phyloP scores from a whole-genome alignment of 1,140 invertebrate species.

The Drosophila eugracilis region DNA sequence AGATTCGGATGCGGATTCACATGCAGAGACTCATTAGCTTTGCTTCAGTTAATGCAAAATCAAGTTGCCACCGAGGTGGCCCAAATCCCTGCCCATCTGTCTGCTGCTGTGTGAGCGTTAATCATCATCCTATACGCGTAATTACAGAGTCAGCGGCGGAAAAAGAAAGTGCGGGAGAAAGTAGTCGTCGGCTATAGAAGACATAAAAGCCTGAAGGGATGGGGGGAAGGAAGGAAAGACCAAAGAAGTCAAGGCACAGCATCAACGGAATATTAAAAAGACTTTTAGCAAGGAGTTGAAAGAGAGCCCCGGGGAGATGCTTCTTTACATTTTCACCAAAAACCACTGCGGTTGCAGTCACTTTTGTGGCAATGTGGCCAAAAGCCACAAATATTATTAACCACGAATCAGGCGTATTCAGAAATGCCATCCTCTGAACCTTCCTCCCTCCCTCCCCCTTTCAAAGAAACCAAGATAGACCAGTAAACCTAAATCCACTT shows the following conservation, averaged over 20 bases:
- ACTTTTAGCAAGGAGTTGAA: slow-evolving; percentile 33
- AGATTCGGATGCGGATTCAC: slow-evolving; percentile 36
- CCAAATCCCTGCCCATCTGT: slow-evolving; percentile 20
- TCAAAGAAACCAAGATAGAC: not conserved
- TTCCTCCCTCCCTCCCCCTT: no score
- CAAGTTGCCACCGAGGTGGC: slow-evolving; percentile 26
- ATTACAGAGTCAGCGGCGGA: slow-evolving; percentile 64
- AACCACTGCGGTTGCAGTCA: slow-evolving; percentile 43
- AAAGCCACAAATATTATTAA: slow-evolving; percentile 54
- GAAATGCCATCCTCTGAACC: not conserved
- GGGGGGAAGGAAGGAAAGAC: not conserved
- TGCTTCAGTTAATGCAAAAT: slow-evolving; percentile 73
- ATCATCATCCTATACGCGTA: slow-evolving; percentile 82
- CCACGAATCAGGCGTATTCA: slow-evolving; percentile 47
- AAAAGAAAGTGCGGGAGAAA: slow-evolving; percentile 7
- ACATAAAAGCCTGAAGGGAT: not conserved
- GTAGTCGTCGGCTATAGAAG: not conserved
- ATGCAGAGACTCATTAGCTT: slow-evolving; percentile 75
- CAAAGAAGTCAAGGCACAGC: slow-evolving; percentile 17
- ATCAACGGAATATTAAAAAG: slow-evolving; percentile 62
- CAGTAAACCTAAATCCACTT: slow-evolving; percentile 15
- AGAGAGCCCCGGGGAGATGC: slow-evolving; percentile 1
- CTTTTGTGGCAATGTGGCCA: slow-evolving; percentile 36
- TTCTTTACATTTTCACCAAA: slow-evolving; percentile 15
- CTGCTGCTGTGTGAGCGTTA: slow-evolving; percentile 71